Percentiles rank a stretch among this genome's conserved stretches.
phyloP scores from a whole-genome alignment of 2,113 vertebrate genomes.

The Rhabdomys dilectus region DNA sequence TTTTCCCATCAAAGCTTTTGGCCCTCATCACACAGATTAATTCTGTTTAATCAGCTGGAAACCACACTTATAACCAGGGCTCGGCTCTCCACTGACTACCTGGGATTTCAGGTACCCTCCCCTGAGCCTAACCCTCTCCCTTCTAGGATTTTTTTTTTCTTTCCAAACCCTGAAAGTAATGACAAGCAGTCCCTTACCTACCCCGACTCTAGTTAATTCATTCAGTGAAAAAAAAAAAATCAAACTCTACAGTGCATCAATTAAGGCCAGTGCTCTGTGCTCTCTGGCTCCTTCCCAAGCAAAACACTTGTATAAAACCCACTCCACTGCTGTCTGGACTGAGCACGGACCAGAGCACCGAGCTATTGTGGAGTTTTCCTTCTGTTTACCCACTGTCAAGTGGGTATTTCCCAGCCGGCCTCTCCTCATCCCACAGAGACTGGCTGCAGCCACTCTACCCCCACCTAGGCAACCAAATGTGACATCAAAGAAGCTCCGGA shows the following conservation, averaged over 20 bases:
- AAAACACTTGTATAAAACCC: slow-evolving; percentile 51
- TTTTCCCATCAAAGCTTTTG: slow-evolving; percentile 1
- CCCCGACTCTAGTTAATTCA: background rate
- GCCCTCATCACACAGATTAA: background rate
- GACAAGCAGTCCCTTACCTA: background rate
- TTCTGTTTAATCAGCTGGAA: background rate
- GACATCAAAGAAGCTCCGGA: slow-evolving; percentile 61
- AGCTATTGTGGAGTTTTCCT: slow-evolving; percentile 5
- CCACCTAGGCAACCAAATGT: slow-evolving; percentile 72
- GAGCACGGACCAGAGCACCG: background rate
- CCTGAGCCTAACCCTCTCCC: background rate
- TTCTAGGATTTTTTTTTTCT: background rate
- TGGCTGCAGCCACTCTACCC: slow-evolving; percentile 50
- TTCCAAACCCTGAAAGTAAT: background rate
- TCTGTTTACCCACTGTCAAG: slow-evolving; percentile 64
- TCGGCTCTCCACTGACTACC: too few relatives aligned
- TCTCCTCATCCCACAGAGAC: background rate
- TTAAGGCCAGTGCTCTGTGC: background rate
- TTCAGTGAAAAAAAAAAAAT: background rate
- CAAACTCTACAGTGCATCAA: background rate
- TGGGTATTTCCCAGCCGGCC: slow-evolving; percentile 63
- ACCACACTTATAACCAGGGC: background rate
- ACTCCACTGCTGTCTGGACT: background rate
- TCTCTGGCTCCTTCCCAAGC: slow-evolving; percentile 49
- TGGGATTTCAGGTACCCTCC: background rate